Evolutionary conservation across 2,113 vertebrate species (phyloP), one percentile per base, ranked within the genome.

Genomic region (Phrynosoma blainvillii): DNA sequence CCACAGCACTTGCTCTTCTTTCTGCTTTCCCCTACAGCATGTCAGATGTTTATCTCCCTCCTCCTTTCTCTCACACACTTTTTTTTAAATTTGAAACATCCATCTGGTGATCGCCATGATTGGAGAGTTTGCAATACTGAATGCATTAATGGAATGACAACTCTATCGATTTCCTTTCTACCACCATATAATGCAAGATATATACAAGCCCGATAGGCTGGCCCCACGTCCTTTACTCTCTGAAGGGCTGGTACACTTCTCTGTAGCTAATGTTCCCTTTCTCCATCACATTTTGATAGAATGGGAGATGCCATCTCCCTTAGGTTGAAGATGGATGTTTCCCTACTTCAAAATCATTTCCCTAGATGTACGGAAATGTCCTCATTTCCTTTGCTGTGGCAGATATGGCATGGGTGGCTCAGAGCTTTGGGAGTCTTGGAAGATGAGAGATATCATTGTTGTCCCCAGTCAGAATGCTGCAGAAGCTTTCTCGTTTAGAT

Each of bases 1-100:
- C 90, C 84, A 82, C 54, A 4, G 8, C 36, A 88, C 84, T 88
- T 80, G 0, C 47, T 36, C 23, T 12, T 5, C 9, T 32, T 84
- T 79, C 81, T 65, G 25, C 80, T 81, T 78, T 82, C 76, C 84
- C 73, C 82, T 66, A 73, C 6, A 66, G 82, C 21, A 32, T 84
- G 27, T 81, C 93, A 81, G 89, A 86, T 75, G 68, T 89, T 91
- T 85, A 42, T 92, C 91, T 91, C 81, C 84, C 20, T 25, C 56
- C 85, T 68, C 47, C 36, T 71, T 21, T 10, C 40, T 4, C 21
- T 25, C 68, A 21, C 73, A 21, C 68, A 30, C 68, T 70, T 4
- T 56, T 56, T 75, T 87, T 92, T 87, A 91, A 91, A 95, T 92
- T 89, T 86, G 93, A 91, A 92, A 87, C 90, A 88, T 93, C 92